These are phyloP conservation scores for Acanthopleura granulata DNA, from an alignment of 2,888 invertebrate species.

Conservation along the genomic window DNA sequence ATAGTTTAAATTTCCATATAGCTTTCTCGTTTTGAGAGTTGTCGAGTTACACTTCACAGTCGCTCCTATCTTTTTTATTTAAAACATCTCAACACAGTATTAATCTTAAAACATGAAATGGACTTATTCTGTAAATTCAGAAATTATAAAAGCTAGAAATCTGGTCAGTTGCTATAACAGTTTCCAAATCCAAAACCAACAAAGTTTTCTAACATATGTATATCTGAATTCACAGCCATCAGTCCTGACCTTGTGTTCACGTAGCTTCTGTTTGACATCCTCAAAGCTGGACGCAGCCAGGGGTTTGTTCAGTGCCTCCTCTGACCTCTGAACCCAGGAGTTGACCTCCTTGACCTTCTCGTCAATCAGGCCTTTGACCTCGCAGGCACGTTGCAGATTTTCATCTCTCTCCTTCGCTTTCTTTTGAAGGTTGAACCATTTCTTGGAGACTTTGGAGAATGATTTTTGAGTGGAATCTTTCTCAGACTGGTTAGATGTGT, in stretches of 20 bases:
- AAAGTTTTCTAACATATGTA: background rate
- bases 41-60: no score
- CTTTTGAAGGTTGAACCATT: constrained; percentile 52
- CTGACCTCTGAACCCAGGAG: constrained; percentile 47
- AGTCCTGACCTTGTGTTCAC: constrained; percentile 13
- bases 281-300: constrained; percentile 48
- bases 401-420: constrained; percentile 44
- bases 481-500: constrained; percentile 48
- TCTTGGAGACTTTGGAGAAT: constrained; percentile 49
- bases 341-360: constrained; percentile 45
- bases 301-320: constrained; percentile 37
- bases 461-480: constrained; percentile 53
- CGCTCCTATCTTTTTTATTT: no score
- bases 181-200: no score
- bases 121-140: no score
- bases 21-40: no score
- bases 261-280: constrained; percentile 33
- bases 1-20: no score
- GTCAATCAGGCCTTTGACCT: constrained; percentile 45
- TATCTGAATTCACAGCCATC: background rate
- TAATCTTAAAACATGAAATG: no score
- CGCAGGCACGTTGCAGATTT: constrained; percentile 54
- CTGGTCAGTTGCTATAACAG: no score
- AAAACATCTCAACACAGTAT: no score
- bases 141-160: no score